Base-by-base conservation (phyloP, 2,888 invertebrate species). In the Tenthredo notha region DNA sequence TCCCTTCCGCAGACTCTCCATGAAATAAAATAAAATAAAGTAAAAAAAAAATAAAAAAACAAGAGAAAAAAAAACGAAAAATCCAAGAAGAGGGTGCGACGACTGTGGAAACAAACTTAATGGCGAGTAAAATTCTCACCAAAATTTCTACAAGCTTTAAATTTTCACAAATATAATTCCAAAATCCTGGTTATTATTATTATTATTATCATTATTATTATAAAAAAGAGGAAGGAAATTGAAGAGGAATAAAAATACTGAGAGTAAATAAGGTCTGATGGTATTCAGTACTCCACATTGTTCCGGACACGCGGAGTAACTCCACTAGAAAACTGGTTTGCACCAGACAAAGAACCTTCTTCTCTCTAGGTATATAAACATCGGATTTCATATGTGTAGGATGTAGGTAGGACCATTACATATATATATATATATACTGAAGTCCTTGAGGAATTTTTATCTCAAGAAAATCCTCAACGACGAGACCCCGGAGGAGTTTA, bases 261-360 rank as follows among this genome's bases (percentile, higher is more conserved):
- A 21, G 80, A 40, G 80, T 61, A 80, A 80, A 80, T 80, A 80
- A 40, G n/a, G 80, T 61, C 58, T 61, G 40, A 40, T 61, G 78
- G 80, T 80, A 61, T 80, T 40, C 61, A 10, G 37, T 4, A 7
- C 61, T 12, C 18, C 80, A 40, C 80, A 80, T 80, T 80, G 80
- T 80, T 61, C 61, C 80, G 58, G 80, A 61, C 61, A 80, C 80
- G 80, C 58, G 80, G 80, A 80, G 80, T 25, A 61, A 61, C 80
- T 80, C 61, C 61, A 80, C 80, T 80, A 80, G 61, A 80, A 61
- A 80, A 80, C 80, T 80, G 80, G 80, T 80, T 80, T 80, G 21
- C 61, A 33, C 61, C 80, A 80, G 37, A 80, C 80, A 80, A 80
- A 80, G 80, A 80, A 61, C 37, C 37, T 25, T 37, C 40, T 80